Percentiles rank a stretch among this genome's conserved stretches.
Conservation (phyloP, 2,888 invertebrate genomes). For the Volucella bombylans region DNA sequence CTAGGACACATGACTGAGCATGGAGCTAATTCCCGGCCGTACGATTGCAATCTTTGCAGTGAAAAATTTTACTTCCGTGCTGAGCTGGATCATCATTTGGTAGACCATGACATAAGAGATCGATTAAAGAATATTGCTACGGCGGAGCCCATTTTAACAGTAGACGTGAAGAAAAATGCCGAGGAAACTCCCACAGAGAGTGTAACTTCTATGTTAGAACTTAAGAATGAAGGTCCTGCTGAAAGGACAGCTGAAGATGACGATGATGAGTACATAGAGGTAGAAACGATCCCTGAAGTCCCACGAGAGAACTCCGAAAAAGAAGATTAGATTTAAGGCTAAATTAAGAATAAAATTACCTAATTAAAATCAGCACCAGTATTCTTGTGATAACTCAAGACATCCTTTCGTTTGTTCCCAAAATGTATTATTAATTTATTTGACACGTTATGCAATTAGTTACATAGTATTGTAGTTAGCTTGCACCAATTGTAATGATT, state of each 20-base stretch:
- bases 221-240: slow-evolving; percentile 38
- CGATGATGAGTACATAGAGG: slow-evolving; percentile 82
- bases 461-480: slow-evolving; percentile 70
- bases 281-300: slow-evolving; percentile 80
- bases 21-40: slow-evolving; percentile 90
- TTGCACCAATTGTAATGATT: slow-evolving; percentile 73
- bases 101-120: slow-evolving; percentile 83
- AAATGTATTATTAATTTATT: slow-evolving; percentile 70
- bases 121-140: slow-evolving; percentile 23
- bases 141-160: slow-evolving; percentile 13
- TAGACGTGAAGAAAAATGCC: slow-evolving; percentile 52
- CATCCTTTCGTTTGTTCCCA: slow-evolving; percentile 57
- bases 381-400: slow-evolving; percentile 73
- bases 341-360: slow-evolving; percentile 13
- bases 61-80: slow-evolving; percentile 95
- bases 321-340: slow-evolving; percentile 31
- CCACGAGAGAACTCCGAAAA: slow-evolving; percentile 64
- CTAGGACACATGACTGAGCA: slow-evolving; percentile 94
- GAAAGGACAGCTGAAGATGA: slow-evolving; percentile 69
- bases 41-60: slow-evolving; percentile 92
- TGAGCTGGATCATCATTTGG: slow-evolving; percentile 93
- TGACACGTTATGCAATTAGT: slow-evolving; percentile 68
- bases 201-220: slow-evolving; percentile 34
- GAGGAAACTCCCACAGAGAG: slow-evolving; percentile 23
- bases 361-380: slow-evolving; percentile 61